phyloP scores from a whole-genome alignment of 2,888 invertebrate species.

The Pterobdella sp. region DNA sequence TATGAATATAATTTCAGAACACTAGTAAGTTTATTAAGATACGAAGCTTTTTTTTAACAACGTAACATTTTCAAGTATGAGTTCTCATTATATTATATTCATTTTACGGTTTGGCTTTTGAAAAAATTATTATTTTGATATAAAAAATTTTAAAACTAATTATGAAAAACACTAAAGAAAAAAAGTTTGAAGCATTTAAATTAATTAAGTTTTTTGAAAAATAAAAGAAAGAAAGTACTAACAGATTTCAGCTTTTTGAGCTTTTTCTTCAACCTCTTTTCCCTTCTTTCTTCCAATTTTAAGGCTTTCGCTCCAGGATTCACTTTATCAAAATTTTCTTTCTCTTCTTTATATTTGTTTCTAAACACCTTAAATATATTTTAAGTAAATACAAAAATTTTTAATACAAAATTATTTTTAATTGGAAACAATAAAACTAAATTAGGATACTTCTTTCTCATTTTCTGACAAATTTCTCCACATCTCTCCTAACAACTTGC shows the following conservation, averaged over 20 bases:
- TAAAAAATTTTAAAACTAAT: too few relatives aligned
- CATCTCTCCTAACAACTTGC: constrained; percentile 22
- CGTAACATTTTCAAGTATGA: too few relatives aligned
- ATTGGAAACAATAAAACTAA: background rate
- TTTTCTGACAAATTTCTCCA: constrained; percentile 21
- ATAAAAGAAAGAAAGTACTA: background rate
- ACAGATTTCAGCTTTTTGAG: background rate
- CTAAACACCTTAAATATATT: constrained; percentile 3
- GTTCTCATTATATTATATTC: too few relatives aligned
- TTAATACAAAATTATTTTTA: background rate
- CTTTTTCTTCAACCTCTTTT: background rate
- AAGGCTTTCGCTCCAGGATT: background rate
- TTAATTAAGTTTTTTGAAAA: too few relatives aligned
- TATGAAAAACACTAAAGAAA: too few relatives aligned
- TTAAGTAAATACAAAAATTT: background rate
- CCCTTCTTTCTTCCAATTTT: background rate
- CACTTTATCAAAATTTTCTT: background rate
- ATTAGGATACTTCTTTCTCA: constrained; percentile 19
- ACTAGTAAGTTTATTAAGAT: too few relatives aligned
- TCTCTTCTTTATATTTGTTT: background rate
- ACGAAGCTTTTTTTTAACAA: too few relatives aligned
- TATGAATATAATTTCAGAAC: too few relatives aligned
- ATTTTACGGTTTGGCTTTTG: too few relatives aligned
- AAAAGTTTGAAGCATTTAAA: too few relatives aligned
- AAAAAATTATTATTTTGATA: too few relatives aligned